phyloP scores from a whole-genome alignment of 2,113 vertebrate species.

The Leuciscus idus region DNA sequence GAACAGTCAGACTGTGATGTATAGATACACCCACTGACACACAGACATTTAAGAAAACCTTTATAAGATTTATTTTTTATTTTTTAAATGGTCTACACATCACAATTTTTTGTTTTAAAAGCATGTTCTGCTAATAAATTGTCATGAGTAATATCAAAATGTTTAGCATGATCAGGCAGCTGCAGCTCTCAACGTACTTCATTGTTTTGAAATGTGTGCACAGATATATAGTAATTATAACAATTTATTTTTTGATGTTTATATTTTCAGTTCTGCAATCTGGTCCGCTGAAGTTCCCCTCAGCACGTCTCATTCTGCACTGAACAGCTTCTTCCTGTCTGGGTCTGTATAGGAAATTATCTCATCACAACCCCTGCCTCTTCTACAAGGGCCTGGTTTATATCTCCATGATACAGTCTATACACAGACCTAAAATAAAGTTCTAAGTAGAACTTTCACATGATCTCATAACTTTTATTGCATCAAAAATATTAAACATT shows the following conservation, averaged over 20 bases:
- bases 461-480: not conserved
- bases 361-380: not conserved
- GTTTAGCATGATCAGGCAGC: not conserved
- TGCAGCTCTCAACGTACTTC: not conserved
- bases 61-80: not conserved
- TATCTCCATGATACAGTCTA: not conserved
- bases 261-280: not conserved
- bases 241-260: not conserved
- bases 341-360: conserved; percentile 36
- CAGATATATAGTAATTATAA: not conserved
- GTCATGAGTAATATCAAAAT: not conserved
- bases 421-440: not conserved
- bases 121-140: not conserved
- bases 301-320: conserved; percentile 16
- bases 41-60: not conserved
- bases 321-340: conserved; percentile 23
- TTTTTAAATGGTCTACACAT: not conserved
- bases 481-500: not conserved
- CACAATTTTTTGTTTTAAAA: not conserved
- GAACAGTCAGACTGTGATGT: not conserved
- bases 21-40: not conserved
- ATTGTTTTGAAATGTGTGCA: not conserved
- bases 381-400: not conserved
- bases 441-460: not conserved
- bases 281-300: conserved; percentile 3